These are phyloP conservation scores for Halictus quadricinctus DNA, from an alignment of 2,888 invertebrate genomes.

Conservation along the genomic window DNA sequence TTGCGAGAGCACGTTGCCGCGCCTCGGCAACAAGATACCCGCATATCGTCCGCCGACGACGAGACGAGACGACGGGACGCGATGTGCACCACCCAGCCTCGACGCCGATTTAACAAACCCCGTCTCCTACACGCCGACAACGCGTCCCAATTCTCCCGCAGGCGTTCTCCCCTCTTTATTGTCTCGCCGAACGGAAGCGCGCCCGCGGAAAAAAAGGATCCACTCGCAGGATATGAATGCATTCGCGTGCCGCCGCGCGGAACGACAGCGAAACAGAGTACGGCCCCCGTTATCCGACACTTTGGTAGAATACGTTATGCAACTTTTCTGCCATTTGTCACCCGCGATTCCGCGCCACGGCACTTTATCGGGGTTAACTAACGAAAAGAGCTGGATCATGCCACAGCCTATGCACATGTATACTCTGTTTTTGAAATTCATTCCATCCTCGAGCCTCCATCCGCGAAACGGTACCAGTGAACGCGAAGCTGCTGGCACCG, in stretches of 20 bases:
- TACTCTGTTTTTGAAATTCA: background rate
- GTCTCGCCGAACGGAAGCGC: background rate
- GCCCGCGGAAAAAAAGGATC: background rate
- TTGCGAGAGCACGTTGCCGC: background rate
- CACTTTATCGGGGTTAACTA: background rate
- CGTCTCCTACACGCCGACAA: background rate
- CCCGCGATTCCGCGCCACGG: background rate
- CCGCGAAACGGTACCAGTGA: background rate
- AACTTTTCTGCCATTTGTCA: background rate
- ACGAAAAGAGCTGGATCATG: background rate
- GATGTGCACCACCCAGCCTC: background rate
- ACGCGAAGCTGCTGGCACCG: background rate
- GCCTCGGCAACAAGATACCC: background rate
- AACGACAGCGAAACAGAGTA: background rate
- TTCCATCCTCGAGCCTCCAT: no score
- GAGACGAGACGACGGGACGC: background rate
- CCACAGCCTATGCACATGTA: background rate
- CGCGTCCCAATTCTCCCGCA: constrained; percentile 1
- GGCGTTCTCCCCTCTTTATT: background rate
- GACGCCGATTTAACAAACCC: background rate
- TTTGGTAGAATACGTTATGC: background rate
- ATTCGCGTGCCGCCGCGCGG: background rate
- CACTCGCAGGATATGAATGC: background rate
- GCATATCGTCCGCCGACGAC: background rate
- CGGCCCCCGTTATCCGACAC: background rate